These are phyloP conservation scores for human DNA, from an alignment of 2,113 vertebrate genomes.

Conservation along the genomic window DNA sequence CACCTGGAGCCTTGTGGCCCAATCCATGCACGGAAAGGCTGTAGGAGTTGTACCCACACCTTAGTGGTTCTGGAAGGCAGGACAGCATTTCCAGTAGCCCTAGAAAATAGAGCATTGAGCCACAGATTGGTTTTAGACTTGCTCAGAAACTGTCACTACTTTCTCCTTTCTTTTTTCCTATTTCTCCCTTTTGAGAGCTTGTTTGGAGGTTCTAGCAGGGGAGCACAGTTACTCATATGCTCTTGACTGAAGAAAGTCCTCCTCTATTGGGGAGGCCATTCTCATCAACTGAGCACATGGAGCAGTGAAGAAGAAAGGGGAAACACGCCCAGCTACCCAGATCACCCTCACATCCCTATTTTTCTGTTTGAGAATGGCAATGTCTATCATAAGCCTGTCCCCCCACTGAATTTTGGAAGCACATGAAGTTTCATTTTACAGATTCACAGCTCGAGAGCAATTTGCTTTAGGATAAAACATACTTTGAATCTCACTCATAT, in stretches of 20 bases:
- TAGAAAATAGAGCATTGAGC: not conserved
- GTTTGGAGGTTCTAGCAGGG: too few relatives aligned
- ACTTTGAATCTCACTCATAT: not conserved
- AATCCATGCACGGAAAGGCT: not conserved
- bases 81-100: too few relatives aligned
- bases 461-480: not conserved
- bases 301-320: too few relatives aligned
- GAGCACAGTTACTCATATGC: too few relatives aligned
- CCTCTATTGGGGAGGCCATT: too few relatives aligned
- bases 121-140: not conserved
- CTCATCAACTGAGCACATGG: too few relatives aligned
- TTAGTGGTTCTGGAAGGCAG: not conserved
- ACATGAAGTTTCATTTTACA: too few relatives aligned
- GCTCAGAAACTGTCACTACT: not conserved
- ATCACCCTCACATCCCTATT: too few relatives aligned
- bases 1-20: not conserved
- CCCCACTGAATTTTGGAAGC: too few relatives aligned
- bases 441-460: too few relatives aligned
- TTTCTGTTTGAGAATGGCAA: not conserved
- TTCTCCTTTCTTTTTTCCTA: not conserved
- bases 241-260: too few relatives aligned
- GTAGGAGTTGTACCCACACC: not conserved
- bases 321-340: too few relatives aligned
- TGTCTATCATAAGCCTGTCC: not conserved
- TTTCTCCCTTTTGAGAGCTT: not conserved